These are phyloP conservation scores for Mythimna vitellina DNA, from an alignment of 2,888 invertebrate genomes.

Conservation along the genomic window DNA sequence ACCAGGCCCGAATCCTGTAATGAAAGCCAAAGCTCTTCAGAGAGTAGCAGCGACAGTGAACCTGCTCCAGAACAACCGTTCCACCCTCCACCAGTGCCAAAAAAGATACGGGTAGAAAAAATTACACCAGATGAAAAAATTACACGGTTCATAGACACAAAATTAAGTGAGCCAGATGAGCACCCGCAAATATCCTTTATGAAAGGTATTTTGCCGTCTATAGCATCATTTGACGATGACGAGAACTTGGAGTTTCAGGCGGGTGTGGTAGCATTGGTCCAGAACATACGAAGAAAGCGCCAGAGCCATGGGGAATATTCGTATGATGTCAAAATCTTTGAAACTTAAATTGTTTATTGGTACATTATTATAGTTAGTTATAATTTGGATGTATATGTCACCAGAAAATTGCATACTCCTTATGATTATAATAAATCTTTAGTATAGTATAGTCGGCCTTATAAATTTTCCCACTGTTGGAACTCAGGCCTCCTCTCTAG, in stretches of 20 bases:
- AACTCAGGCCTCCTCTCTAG: too few relatives aligned
- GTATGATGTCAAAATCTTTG: background rate
- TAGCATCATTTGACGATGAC: slow-evolving; percentile 23
- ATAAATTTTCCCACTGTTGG: too few relatives aligned
- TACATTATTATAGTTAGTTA: background rate
- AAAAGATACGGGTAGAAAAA: background rate
- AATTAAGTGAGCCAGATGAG: background rate
- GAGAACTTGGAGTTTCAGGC: slow-evolving; percentile 37
- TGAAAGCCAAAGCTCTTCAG: slow-evolving; percentile 23
- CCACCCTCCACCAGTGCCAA: slow-evolving; percentile 6
- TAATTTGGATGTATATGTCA: too few relatives aligned
- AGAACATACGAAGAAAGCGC: slow-evolving; percentile 29
- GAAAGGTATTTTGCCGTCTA: slow-evolving; percentile 26
- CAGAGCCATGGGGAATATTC: background rate
- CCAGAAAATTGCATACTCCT: too few relatives aligned
- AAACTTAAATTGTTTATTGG: background rate
- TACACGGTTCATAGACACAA: background rate
- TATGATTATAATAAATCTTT: too few relatives aligned
- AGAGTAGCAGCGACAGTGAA: background rate
- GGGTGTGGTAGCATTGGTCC: slow-evolving; percentile 25
- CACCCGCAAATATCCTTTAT: slow-evolving; percentile 34
- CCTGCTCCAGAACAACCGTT: background rate
- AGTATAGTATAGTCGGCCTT: too few relatives aligned
- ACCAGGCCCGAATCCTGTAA: slow-evolving; percentile 4
- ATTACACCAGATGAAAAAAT: slow-evolving; percentile 15